phyloP scores from a whole-genome alignment of 2,888 invertebrate species.

The Acrobasis repandana region DNA sequence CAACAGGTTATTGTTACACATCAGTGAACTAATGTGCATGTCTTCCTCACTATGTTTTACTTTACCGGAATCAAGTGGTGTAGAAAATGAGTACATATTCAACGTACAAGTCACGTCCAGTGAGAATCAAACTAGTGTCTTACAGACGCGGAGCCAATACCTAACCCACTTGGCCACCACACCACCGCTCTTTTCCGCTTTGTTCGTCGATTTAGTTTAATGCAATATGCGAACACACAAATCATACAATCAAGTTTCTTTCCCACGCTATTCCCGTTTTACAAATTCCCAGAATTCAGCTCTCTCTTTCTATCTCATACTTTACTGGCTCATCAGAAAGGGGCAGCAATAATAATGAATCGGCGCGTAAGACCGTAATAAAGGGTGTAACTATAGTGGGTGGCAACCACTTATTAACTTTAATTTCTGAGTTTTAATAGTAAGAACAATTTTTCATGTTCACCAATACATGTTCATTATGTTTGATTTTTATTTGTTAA shows the following conservation, averaged over 20 bases:
- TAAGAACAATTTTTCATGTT: conserved; percentile 57
- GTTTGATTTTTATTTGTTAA: conserved; percentile 29
- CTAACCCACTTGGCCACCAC: too few relatives aligned
- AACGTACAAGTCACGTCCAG: too few relatives aligned
- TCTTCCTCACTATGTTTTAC: too few relatives aligned
- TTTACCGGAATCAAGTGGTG: too few relatives aligned
- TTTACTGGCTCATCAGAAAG: conserved; percentile 37
- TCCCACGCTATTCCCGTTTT: conserved; percentile 59
- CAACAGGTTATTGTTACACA: too few relatives aligned
- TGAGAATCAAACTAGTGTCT: too few relatives aligned
- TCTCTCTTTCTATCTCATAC: conserved; percentile 39
- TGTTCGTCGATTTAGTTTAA: not conserved
- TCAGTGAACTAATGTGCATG: too few relatives aligned
- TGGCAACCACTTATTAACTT: conserved; percentile 69
- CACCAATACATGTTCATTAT: conserved; percentile 39
- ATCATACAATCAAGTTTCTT: conserved; percentile 33
- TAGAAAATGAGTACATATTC: too few relatives aligned
- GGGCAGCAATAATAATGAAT: conserved; percentile 56
- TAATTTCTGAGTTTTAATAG: conserved; percentile 67
- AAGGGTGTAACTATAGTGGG: conserved; percentile 60
- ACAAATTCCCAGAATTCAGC: conserved; percentile 39
- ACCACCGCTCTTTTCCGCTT: too few relatives aligned
- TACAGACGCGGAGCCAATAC: too few relatives aligned
- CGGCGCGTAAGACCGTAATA: conserved; percentile 60
- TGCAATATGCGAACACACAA: conserved; percentile 27